Conservation (phyloP, 2,797 vertebrate species). For the Cynodonichthys magdalenae region DNA sequence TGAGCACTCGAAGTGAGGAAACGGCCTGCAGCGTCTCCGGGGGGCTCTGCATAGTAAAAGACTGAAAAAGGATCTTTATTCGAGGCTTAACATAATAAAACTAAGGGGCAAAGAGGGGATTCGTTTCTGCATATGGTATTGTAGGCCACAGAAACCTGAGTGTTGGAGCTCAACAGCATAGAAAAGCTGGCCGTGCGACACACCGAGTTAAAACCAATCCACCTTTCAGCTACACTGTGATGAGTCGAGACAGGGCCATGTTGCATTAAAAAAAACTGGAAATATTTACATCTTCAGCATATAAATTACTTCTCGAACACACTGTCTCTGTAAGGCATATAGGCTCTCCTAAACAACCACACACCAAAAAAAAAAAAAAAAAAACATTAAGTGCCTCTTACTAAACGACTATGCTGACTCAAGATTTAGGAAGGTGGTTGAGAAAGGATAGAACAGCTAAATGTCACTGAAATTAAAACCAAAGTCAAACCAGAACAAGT, state of each 20-base stretch:
- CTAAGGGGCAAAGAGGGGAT: slow-evolving; percentile 18
- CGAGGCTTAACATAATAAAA: neutral
- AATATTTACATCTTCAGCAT: slow-evolving; percentile 80
- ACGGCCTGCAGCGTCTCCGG: slow-evolving; percentile 37
- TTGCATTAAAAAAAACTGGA: slow-evolving; percentile 53
- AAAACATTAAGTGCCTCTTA: slow-evolving; percentile 50
- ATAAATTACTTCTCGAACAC: slow-evolving; percentile 79
- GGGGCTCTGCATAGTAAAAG: slow-evolving; percentile 70
- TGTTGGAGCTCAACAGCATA: slow-evolving; percentile 53
- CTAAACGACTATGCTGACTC: slow-evolving; percentile 51
- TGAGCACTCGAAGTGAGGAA: slow-evolving; percentile 65
- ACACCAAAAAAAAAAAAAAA: neutral
- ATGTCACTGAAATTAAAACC: slow-evolving; percentile 34
- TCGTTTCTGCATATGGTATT: slow-evolving; percentile 23
- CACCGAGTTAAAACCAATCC: slow-evolving; percentile 68
- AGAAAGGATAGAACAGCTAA: slow-evolving; percentile 22
- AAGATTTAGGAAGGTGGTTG: slow-evolving; percentile 41
- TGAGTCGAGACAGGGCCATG: slow-evolving; percentile 50
- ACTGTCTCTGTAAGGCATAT: slow-evolving; percentile 72
- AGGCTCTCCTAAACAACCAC: slow-evolving; percentile 45
- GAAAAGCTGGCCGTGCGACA: slow-evolving; percentile 57
- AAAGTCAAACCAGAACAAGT: slow-evolving; percentile 39
- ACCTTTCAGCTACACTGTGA: slow-evolving; percentile 57
- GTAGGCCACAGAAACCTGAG: slow-evolving; percentile 69
- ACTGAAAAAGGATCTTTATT: too few relatives aligned